Evolutionary conservation across 1,140 invertebrate species (phyloP), one percentile per base, ranked within the genome.

Genomic region (Tribolium madens): DNA sequence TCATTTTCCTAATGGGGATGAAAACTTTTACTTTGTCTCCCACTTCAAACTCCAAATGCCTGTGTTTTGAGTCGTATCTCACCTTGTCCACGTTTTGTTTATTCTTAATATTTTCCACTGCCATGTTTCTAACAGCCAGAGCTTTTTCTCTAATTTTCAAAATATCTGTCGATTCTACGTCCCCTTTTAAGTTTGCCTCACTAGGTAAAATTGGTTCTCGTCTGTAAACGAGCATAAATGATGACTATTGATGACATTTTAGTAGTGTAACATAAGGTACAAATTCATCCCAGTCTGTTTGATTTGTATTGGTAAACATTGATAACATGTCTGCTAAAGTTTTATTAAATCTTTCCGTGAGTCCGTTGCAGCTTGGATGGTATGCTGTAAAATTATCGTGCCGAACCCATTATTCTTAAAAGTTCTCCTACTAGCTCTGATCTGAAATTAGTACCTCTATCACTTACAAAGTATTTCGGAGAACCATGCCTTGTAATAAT

Each of bases 261-360:
- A 13, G 76, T 80, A 9, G 77, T 80, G 3, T 78, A 3, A 82
- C 52, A 17, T 79, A 75, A 0, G 36, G 64, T n/a, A 80, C 4
- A 33, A 68, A 79, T 72, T 73, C 15, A 31, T 75, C 72, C 80
- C 80, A 81, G 36, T 81, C 72, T 9, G 76, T 78, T 68, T 81
- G 80, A 13, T 76, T 46, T 0, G 78, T 76, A 31, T 75, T 74
- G 5, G 79, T 81, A 47, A 77, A 80, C 5, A 80, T 36, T 3
- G 77, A 68, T 7, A 80, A 13, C 76, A 81, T 79, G 53, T 82
- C 74, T 21, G 76, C 79, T 15, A 82, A 46, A 5, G 78, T 82
- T 75, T 73, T 60, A 70, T 87, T 86, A 21, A 80, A 80, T 4
- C 84, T 26, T 78, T 84, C 84, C 9, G 84, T 79, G 7, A 81